These are phyloP conservation scores for Scylla paramamosain DNA, from an alignment of 1,140 invertebrate species.

Conservation along the genomic window DNA sequence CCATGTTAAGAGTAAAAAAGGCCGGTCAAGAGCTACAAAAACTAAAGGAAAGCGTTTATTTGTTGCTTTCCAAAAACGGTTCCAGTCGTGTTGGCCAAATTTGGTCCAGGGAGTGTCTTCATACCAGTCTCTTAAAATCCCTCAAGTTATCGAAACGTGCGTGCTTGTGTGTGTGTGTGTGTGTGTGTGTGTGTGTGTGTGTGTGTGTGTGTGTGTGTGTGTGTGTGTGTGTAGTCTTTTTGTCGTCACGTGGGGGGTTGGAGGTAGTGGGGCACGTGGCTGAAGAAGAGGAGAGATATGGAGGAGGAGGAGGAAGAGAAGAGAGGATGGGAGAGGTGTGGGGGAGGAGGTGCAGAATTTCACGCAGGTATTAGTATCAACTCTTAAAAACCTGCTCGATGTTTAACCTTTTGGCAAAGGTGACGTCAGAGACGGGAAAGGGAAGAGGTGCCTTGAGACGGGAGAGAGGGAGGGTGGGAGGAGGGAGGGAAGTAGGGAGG, in stretches of 20 bases:
- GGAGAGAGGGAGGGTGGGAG: neutral
- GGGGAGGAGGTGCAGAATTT: neutral
- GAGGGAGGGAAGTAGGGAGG: neutral
- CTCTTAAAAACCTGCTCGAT: neutral
- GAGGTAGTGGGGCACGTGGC: neutral
- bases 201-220: constrained; percentile 25
- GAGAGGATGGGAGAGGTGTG: neutral
- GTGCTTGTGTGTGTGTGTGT: neutral
- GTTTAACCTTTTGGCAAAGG: neutral
- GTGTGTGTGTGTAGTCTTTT: neutral
- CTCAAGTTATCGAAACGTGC: neutral
- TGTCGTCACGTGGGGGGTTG: neutral
- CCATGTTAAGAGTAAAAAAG: too few relatives aligned
- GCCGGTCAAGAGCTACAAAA: too few relatives aligned
- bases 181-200: constrained; percentile 43
- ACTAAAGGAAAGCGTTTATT: too few relatives aligned
- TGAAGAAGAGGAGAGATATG: neutral
- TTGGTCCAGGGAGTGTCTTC: too few relatives aligned
- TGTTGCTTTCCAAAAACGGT: too few relatives aligned
- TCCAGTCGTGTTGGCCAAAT: too few relatives aligned
- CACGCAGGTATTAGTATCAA: neutral
- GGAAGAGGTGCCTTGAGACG: neutral
- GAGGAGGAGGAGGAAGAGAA: neutral
- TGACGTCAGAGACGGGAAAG: neutral
- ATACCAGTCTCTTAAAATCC: too few relatives aligned